Conservation (phyloP, 2,113 vertebrate species). For the Willisornis vidua region DNA sequence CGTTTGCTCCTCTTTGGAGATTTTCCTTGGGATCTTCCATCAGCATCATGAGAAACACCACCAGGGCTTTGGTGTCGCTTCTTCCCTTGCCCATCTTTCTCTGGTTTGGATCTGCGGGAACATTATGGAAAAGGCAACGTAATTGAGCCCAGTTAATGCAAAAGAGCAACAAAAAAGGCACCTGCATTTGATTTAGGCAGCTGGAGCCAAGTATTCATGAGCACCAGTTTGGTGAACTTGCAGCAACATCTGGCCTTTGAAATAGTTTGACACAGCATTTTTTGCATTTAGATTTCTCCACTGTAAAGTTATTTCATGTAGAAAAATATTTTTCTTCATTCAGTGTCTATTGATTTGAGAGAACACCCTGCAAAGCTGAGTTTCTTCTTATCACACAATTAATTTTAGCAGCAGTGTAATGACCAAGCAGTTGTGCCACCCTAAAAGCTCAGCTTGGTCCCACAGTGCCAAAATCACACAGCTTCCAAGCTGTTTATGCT, state of each 20-base stretch:
- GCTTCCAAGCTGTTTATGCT: neutral
- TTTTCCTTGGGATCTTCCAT: slow-evolving; percentile 3
- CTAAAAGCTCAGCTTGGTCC: neutral
- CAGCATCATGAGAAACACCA: neutral
- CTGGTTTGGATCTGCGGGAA: slow-evolving; percentile 53
- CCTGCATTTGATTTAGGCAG: neutral
- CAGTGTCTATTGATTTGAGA: neutral
- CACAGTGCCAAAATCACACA: neutral
- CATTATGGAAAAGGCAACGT: neutral
- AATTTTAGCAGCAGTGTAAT: neutral
- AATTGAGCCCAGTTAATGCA: neutral
- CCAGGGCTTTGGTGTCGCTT: slow-evolving; percentile 15
- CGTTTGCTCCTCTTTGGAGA: slow-evolving; percentile 32
- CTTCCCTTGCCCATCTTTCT: neutral
- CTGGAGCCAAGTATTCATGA: neutral
- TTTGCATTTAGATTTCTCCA: neutral
- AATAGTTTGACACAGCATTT: neutral
- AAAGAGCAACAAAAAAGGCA: neutral
- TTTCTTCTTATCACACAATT: neutral
- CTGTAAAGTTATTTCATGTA: neutral
- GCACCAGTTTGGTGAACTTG: neutral
- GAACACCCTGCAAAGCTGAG: neutral
- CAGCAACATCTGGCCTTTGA: neutral
- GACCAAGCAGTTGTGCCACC: neutral
- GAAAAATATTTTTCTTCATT: neutral